Conservation (phyloP, 1,140 invertebrate genomes). For the Bombus waltoni region DNA sequence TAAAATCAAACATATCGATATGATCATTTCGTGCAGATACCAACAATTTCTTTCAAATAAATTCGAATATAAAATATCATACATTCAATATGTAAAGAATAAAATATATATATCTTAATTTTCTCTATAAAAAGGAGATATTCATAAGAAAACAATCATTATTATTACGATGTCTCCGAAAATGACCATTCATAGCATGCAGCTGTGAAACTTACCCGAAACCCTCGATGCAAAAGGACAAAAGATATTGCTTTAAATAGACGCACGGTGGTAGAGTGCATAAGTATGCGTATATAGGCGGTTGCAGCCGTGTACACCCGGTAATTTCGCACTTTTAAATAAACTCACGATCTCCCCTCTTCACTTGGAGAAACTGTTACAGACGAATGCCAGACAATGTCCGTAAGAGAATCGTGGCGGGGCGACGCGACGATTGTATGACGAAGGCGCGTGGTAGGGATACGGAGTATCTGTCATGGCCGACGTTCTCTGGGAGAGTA, state of each 20-base stretch:
- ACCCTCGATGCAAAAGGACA: background rate
- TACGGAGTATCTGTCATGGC: slow-evolving; percentile 58
- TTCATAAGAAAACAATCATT: background rate
- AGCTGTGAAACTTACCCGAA: background rate
- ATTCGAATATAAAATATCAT: background rate
- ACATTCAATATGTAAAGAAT: background rate
- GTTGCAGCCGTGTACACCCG: background rate
- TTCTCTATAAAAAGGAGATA: background rate
- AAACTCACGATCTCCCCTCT: slow-evolving; percentile 32
- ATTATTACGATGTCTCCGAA: background rate
- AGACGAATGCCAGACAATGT: slow-evolving; percentile 29
- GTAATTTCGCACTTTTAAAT: slow-evolving; percentile 41
- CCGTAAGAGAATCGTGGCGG: slow-evolving; percentile 23
- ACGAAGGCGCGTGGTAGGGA: slow-evolving; percentile 31
- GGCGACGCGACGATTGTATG: background rate
- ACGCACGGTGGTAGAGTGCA: background rate
- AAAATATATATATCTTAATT: background rate
- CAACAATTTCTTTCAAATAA: background rate
- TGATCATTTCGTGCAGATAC: no score
- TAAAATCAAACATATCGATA: background rate
- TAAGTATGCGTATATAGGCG: background rate
- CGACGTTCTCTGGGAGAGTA: slow-evolving; percentile 48
- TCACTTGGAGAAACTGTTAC: slow-evolving; percentile 27
- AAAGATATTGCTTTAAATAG: slow-evolving; percentile 30
- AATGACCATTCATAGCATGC: background rate